Percentiles rank a stretch among this genome's conserved stretches.
Conservation (phyloP, 2,888 invertebrate genomes). For the Orthonychiurus folsomi region DNA sequence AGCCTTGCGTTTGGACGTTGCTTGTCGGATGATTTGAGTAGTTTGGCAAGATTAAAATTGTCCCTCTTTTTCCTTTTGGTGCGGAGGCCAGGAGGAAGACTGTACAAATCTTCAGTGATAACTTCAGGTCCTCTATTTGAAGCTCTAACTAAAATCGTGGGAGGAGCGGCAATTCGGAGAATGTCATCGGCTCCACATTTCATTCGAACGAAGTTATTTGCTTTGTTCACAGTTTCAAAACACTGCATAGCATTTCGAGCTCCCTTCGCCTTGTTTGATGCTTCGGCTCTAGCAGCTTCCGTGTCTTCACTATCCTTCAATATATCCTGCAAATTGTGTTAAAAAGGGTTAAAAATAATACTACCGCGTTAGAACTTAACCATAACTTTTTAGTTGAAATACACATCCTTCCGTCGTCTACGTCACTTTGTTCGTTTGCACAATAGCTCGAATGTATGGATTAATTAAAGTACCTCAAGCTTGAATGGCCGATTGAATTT, state of each 20-base stretch:
- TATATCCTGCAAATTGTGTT: conserved; percentile 15
- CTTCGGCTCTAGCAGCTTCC: not conserved
- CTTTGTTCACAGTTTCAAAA: not conserved
- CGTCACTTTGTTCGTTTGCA: not conserved
- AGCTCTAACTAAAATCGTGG: conserved; percentile 25
- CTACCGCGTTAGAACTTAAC: no score
- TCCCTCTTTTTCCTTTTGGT: conserved; percentile 17
- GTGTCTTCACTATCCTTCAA: conserved; percentile 17
- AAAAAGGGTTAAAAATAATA: not conserved
- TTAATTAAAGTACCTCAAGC: conserved; percentile 21
- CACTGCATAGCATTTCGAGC: conserved; percentile 11
- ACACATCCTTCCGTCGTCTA: no score
- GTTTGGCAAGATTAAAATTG: conserved; percentile 3
- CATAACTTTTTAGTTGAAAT: not conserved
- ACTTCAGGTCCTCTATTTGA: conserved; percentile 34
- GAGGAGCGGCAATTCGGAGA: conserved; percentile 26
- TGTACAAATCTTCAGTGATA: conserved; percentile 31
- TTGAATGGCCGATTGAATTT: conserved; percentile 25
- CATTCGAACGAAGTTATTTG: conserved; percentile 14
- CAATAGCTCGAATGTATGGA: not conserved
- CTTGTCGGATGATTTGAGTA: conserved; percentile 6
- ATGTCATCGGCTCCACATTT: conserved; percentile 27
- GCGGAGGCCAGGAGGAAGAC: conserved; percentile 24
- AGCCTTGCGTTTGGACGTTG: conserved; percentile 14
- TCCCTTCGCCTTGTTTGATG: conserved; percentile 3